Base-by-base conservation (phyloP, 23 tunicate genomes). In the Styela clava region DNA sequence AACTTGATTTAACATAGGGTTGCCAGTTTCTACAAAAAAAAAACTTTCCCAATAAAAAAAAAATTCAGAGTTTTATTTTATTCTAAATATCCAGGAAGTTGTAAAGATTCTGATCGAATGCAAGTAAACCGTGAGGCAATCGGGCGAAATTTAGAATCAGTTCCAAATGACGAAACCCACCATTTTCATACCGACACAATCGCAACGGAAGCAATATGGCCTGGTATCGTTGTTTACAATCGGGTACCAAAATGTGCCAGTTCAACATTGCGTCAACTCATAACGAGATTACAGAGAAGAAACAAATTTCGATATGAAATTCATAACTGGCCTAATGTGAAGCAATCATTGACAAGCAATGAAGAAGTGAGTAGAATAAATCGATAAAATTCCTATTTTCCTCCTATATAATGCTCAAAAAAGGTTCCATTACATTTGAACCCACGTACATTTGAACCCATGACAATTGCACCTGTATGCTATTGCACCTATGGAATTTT, bases 231-330 rank as follows among this genome's bases (percentile, higher is more conserved):
- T 22, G 37, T 76, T 33, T 76, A 76, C 2, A 76, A 76, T 29
- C 81, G 81, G 21, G 64, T 76, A 20, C 81, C 81, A 26, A 76
- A 76, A 76, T 76, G 81, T 24, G 81, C 62, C 2, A 76, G 81
- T 52, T 44, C 81, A 9, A 76, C 81, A 9, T 9, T 34, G 18
- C 81, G 81, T 1, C 28, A 33, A 28, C 81, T 76, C 35, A 76
- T 76, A 26, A 9, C 62, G 23, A 12, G 65, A 2, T 64, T 76
- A 0, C 35, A 2, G 37, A 23, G 52, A 51, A 24, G 27, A 44
- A 76, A 76, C n/a, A 24, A 52, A n/a, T 76, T 76, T 44, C 35
- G 37, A 20, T 76, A 44, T 29, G 52, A 76, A 76, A 44, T 76
- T 22, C 81, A 76, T 2, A 76, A 52, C 65, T 76, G 81, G 81